phyloP scores from a whole-genome alignment of 2,113 vertebrate species.

The Mobula birostris region DNA sequence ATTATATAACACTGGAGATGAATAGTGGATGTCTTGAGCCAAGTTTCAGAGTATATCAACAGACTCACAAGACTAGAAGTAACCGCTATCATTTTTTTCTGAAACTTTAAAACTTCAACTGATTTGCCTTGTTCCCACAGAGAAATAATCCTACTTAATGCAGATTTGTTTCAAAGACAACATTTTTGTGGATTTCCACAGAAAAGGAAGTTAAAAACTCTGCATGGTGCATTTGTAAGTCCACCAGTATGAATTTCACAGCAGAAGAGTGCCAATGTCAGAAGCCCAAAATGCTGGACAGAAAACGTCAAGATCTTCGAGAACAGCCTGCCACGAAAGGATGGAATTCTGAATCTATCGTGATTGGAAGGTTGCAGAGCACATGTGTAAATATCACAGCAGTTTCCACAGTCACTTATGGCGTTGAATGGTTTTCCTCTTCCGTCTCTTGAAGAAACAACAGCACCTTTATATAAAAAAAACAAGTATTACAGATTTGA shows the following conservation, averaged over 20 bases:
- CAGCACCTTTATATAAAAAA: slow-evolving; percentile 72
- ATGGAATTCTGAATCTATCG: slow-evolving; percentile 26
- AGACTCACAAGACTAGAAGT: not conserved
- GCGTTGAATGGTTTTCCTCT: slow-evolving; percentile 92
- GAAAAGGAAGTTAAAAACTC: slow-evolving; percentile 30
- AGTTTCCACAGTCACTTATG: slow-evolving; percentile 72
- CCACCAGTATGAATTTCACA: slow-evolving; percentile 24
- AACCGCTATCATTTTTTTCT: not conserved
- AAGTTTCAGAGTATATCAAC: slow-evolving; percentile 9
- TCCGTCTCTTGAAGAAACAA: slow-evolving; percentile 96
- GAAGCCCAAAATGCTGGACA: slow-evolving; percentile 20
- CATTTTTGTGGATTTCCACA: not conserved
- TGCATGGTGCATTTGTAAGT: slow-evolving; percentile 27
- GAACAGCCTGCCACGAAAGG: slow-evolving; percentile 33
- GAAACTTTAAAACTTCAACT: slow-evolving; percentile 27
- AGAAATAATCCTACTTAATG: slow-evolving; percentile 32
- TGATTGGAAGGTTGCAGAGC: slow-evolving; percentile 33
- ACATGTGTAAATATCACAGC: slow-evolving; percentile 35
- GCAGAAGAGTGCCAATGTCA: slow-evolving; percentile 25
- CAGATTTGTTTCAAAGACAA: slow-evolving; percentile 24
- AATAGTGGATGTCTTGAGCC: not conserved
- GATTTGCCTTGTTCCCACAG: slow-evolving; percentile 22
- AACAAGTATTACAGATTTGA: not conserved
- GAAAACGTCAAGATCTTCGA: not conserved
- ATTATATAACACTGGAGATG: slow-evolving; percentile 28